phyloP scores from a whole-genome alignment of 2,888 invertebrate genomes.

The Nowickia ferox region DNA sequence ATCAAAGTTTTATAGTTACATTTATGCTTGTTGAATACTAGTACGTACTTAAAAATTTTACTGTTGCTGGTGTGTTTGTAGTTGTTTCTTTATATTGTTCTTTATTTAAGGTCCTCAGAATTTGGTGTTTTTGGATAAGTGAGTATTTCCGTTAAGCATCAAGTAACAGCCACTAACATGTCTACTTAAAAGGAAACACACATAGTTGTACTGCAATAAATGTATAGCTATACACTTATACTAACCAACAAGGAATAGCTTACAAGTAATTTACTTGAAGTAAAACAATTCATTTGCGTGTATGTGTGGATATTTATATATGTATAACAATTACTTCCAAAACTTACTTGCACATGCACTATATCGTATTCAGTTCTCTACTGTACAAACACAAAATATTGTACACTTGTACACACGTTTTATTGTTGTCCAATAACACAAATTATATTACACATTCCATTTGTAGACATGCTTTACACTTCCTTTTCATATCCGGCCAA shows the following conservation, averaged over 20 bases:
- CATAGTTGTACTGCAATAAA: neutral
- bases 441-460: slow-evolving; percentile 25
- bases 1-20: slow-evolving; percentile 11
- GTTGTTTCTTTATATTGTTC: slow-evolving; percentile 26
- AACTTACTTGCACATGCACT: slow-evolving; percentile 8
- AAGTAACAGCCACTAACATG: slow-evolving; percentile 58
- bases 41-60: slow-evolving; percentile 10
- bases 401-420: slow-evolving; percentile 4
- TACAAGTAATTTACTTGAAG: too few relatives aligned
- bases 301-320: neutral
- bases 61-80: slow-evolving; percentile 7
- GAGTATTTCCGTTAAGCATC: slow-evolving; percentile 66
- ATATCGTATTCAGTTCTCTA: neutral
- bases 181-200: slow-evolving; percentile 44
- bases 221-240: neutral
- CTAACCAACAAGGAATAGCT: neutral
- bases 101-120: slow-evolving; percentile 18
- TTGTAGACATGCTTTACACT: slow-evolving; percentile 44
- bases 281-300: slow-evolving; percentile 9
- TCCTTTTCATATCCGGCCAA: slow-evolving; percentile 48
- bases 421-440: slow-evolving; percentile 44
- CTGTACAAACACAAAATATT: neutral
- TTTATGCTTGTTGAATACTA: neutral
- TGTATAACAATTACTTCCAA: slow-evolving; percentile 32
- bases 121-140: slow-evolving; percentile 52